phyloP scores from a whole-genome alignment of 1,140 invertebrate genomes.

The Holotrichia oblita region DNA sequence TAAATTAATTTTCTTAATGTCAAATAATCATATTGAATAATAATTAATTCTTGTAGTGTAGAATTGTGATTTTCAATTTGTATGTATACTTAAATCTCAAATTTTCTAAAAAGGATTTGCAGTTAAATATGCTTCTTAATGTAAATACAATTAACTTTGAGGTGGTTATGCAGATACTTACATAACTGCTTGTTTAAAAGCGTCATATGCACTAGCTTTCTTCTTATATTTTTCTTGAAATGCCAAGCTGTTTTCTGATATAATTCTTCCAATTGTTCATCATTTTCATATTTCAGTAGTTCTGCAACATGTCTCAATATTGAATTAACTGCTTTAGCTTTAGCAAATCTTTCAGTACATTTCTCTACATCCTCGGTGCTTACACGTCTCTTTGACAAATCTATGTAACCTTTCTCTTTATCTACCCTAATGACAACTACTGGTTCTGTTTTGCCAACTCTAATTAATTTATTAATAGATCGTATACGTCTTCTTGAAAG shows the following conservation, averaged over 20 bases:
- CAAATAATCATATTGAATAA: no score
- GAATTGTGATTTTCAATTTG: no score
- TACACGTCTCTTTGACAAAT: conserved; percentile 98
- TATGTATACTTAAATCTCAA: no score
- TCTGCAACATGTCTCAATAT: conserved; percentile 97
- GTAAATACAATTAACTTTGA: neutral
- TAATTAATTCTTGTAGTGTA: no score
- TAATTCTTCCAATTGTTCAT: conserved; percentile 93
- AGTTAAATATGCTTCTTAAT: no score
- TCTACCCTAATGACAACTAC: conserved; percentile 99
- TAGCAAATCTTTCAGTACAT: conserved; percentile 98
- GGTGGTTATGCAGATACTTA: conserved; percentile 64
- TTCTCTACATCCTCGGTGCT: conserved; percentile 97
- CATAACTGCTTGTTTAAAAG: conserved; percentile 98
- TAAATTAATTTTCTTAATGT: no score
- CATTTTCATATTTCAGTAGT: conserved; percentile 88
- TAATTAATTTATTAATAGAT: conserved; percentile 99
- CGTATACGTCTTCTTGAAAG: conserved; percentile 97
- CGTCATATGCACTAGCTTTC: conserved; percentile 92
- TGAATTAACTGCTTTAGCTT: conserved; percentile 98
- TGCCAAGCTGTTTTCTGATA: conserved; percentile 99
- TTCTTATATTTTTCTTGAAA: conserved; percentile 98
- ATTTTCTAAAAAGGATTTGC: no score
- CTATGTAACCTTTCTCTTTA: conserved; percentile 99
- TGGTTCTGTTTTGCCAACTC: conserved; percentile 98